These are phyloP conservation scores for Gnathonemus longibarbis DNA, from an alignment of 2,113 vertebrate species.

Conservation along the genomic window DNA sequence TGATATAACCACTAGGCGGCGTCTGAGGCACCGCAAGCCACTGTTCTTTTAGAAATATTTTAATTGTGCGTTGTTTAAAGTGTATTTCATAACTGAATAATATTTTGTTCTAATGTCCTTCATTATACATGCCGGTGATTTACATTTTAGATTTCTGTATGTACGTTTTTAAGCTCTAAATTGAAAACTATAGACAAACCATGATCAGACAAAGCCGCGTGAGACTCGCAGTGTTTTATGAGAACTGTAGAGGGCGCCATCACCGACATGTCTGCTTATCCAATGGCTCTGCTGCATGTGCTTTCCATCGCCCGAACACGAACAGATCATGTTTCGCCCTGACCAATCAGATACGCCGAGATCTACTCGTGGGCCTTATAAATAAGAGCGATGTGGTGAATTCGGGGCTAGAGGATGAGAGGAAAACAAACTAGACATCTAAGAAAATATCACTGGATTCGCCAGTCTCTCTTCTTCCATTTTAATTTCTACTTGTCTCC, in stretches of 20 bases:
- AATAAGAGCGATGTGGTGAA: neutral
- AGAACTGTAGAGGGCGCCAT: neutral
- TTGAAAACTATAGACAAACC: neutral
- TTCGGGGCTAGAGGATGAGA: slow-evolving; percentile 31
- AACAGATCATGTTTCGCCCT: slow-evolving; percentile 23
- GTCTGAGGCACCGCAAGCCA: neutral
- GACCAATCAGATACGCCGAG: slow-evolving; percentile 37
- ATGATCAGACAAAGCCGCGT: neutral
- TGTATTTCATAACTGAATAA: neutral
- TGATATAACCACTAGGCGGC: neutral
- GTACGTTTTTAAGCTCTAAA: neutral
- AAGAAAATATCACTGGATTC: slow-evolving; percentile 10
- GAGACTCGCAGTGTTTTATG: neutral
- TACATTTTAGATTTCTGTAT: neutral
- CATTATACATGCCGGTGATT: neutral
- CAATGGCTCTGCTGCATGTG: slow-evolving; percentile 27
- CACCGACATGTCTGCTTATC: neutral
- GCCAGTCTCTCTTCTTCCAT: slow-evolving; percentile 17
- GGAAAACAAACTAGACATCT: neutral
- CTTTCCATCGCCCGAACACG: slow-evolving; percentile 25
- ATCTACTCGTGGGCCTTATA: slow-evolving; percentile 27
- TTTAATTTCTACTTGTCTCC: neutral
- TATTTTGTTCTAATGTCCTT: neutral
- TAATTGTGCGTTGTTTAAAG: neutral
- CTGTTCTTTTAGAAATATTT: neutral